These are phyloP conservation scores for Perognathus longimembris DNA, from an alignment of 2,113 vertebrate species.

Conservation along the genomic window DNA sequence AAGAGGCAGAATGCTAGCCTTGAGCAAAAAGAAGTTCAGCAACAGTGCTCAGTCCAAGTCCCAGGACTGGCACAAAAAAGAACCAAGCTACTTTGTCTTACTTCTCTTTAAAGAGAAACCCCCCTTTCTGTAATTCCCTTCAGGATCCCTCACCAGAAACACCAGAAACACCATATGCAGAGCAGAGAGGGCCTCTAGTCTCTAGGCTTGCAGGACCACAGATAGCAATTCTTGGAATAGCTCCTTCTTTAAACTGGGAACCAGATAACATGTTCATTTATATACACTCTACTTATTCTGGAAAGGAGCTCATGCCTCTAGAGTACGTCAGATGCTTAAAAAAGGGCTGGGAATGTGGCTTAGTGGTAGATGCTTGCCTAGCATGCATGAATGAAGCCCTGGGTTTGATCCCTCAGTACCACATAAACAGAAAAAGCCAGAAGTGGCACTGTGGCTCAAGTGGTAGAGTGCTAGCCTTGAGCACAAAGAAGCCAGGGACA, in stretches of 20 bases:
- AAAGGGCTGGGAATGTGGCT: no score
- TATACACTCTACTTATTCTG: neutral
- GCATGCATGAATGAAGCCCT: no score
- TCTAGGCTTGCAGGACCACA: neutral
- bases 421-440: no score
- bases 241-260: neutral
- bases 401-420: no score
- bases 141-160: neutral
- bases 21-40: no score
- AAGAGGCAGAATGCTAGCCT: no score
- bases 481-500: no score
- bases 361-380: no score
- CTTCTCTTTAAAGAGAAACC: neutral
- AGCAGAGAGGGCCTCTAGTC: neutral
- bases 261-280: neutral
- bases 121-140: neutral
- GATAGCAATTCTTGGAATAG: neutral
- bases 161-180: neutral
- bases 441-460: no score
- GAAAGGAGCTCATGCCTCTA: conserved; percentile 4
- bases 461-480: no score
- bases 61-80: no score
- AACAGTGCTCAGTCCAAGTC: no score
- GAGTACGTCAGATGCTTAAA: neutral
- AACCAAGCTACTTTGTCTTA: conserved; percentile 13